These are phyloP conservation scores for Apostichopus parvimensis DNA, from an alignment of 35 echinoderm and acorn worm genomes.

Conservation along the genomic window DNA sequence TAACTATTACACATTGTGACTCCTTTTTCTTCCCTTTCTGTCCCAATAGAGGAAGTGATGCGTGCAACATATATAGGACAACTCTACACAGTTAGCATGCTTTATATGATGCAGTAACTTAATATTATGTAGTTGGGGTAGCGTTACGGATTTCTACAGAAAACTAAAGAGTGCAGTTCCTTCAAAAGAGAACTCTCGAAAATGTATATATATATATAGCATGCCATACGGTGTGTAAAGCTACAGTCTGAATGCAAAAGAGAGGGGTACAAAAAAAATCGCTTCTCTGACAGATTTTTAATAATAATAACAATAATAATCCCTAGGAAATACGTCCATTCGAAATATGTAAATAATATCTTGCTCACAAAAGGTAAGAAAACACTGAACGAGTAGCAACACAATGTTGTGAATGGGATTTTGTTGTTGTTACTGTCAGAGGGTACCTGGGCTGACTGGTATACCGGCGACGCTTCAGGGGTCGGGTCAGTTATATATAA, in stretches of 20 bases:
- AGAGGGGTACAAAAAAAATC: background rate
- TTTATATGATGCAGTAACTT: too few relatives aligned
- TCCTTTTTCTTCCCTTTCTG: background rate
- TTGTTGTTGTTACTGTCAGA: too few relatives aligned
- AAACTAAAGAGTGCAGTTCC: too few relatives aligned
- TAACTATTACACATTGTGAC: conserved; percentile 20
- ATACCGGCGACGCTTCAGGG: background rate
- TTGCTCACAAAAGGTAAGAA: background rate
- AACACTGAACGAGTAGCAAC: background rate
- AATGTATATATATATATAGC: too few relatives aligned
- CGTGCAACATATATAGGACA: conserved; percentile 22
- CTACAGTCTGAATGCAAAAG: too few relatives aligned
- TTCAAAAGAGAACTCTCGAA: too few relatives aligned
- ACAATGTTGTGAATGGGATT: conserved; percentile 9
- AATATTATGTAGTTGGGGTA: too few relatives aligned
- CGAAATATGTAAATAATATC: background rate
- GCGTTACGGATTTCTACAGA: too few relatives aligned
- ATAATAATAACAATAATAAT: background rate
- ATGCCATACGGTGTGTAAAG: too few relatives aligned
- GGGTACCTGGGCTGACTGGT: background rate
- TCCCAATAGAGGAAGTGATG: conserved; percentile 23
- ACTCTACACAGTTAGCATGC: background rate
- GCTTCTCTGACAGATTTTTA: background rate
- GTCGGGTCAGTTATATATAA: background rate
- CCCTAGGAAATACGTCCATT: background rate